Conservation (phyloP, 2,797 vertebrate species). For the Arremon brunneinucha region DNA sequence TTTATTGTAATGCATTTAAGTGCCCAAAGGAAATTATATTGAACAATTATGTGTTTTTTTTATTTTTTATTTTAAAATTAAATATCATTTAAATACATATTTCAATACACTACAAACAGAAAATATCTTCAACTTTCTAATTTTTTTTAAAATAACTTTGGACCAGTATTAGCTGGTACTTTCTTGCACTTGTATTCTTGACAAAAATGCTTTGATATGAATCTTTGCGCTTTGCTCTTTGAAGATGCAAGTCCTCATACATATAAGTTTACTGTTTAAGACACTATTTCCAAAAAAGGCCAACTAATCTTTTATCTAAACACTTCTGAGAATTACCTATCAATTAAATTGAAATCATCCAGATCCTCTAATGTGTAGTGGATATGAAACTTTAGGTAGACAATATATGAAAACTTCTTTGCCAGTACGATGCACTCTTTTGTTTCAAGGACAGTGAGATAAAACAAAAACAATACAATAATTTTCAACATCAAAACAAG, state of each 20-base stretch:
- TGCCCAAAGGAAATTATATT: not conserved
- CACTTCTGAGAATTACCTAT: not conserved
- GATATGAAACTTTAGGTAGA: not conserved
- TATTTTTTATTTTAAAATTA: not conserved
- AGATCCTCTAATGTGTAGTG: not conserved
- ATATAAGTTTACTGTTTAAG: not conserved
- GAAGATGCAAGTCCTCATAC: not conserved
- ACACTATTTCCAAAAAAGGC: not conserved
- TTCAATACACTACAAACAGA: not conserved
- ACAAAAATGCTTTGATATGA: not conserved
- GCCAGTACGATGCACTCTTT: not conserved
- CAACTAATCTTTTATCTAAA: not conserved
- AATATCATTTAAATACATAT: not conserved
- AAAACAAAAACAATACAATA: not conserved
- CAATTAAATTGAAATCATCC: not conserved
- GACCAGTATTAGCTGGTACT: not conserved
- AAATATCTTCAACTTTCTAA: not conserved
- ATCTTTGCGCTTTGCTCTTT: not conserved
- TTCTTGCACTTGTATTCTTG: not conserved
- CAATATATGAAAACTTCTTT: not conserved
- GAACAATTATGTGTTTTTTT: not conserved
- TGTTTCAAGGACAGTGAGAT: conserved; percentile 8
- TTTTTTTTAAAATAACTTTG: not conserved
- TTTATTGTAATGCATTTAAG: not conserved
- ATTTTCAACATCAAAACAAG: conserved; percentile 14